Conservation (phyloP, 2,113 vertebrate genomes). For the Oncorhynchus masou region DNA sequence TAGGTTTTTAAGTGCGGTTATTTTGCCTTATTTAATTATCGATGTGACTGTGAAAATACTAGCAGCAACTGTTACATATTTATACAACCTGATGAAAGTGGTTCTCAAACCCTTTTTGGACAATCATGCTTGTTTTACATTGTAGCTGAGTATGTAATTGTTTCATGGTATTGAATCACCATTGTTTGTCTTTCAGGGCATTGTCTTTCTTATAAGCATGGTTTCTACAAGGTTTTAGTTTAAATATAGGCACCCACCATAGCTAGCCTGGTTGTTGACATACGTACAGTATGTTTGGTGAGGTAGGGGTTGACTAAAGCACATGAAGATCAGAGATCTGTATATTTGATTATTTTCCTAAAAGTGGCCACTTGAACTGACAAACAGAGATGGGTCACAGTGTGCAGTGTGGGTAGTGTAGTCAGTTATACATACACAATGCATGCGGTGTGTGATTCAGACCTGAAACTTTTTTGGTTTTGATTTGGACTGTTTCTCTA, state of each 20-base stretch:
- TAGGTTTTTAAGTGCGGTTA: neutral
- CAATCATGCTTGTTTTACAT: conserved; percentile 3
- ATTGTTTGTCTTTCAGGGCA: neutral
- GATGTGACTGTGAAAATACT: too few species aligned
- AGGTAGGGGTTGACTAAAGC: too few species aligned
- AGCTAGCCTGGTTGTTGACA: too few species aligned
- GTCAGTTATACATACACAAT: neutral
- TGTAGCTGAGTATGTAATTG: conserved; percentile 33
- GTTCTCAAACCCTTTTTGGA: neutral
- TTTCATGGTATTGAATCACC: neutral
- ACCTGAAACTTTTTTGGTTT: neutral
- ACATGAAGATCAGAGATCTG: too few species aligned
- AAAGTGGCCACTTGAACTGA: neutral
- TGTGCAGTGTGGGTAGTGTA: neutral
- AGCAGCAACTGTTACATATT: neutral
- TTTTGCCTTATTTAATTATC: neutral
- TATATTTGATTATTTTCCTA: neutral
- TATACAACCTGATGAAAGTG: neutral
- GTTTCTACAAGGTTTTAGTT: neutral
- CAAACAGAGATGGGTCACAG: neutral
- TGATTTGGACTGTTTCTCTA: neutral
- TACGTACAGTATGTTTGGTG: too few species aligned
- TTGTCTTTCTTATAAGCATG: conserved; percentile 14
- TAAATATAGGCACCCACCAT: neutral
- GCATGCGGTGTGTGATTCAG: neutral